A percentile compares a stretch with the other conserved stretches of the same genome.
These are phyloP conservation scores for Drosophila infuscata DNA, from an alignment of 2,888 invertebrate genomes.

Conservation along the genomic window DNA sequence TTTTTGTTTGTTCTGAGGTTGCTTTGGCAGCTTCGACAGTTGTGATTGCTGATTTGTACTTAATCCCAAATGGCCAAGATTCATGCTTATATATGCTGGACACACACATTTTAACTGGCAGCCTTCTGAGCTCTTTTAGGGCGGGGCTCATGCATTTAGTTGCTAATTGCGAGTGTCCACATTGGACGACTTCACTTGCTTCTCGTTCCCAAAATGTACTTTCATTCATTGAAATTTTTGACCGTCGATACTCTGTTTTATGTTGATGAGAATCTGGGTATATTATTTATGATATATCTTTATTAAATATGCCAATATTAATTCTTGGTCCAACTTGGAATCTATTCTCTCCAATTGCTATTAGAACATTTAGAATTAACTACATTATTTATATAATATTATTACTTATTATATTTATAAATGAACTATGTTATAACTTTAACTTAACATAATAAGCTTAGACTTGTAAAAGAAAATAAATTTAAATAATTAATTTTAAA, in stretches of 20 bases:
- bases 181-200: slow-evolving; percentile 33
- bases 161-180: slow-evolving; percentile 69
- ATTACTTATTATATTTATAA: too few relatives aligned
- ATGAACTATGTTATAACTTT: too few relatives aligned
- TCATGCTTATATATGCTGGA: slow-evolving; percentile 50
- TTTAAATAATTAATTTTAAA: neutral
- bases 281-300: neutral
- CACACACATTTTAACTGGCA: slow-evolving; percentile 17
- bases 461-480: neutral
- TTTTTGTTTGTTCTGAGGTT: neutral
- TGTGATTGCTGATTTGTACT: slow-evolving; percentile 49
- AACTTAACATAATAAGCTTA: neutral
- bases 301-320: neutral
- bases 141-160: slow-evolving; percentile 51
- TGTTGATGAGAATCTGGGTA: neutral
- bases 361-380: neutral
- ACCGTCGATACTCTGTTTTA: neutral
- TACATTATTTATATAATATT: neutral
- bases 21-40: slow-evolving; percentile 3
- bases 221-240: slow-evolving; percentile 69
- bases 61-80: slow-evolving; percentile 44
- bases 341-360: too few relatives aligned
- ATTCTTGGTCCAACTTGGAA: neutral
- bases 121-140: slow-evolving; percentile 29
- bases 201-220: slow-evolving; percentile 54